phyloP scores from a whole-genome alignment of 2,113 vertebrate genomes.

The Rhineura floridana region DNA sequence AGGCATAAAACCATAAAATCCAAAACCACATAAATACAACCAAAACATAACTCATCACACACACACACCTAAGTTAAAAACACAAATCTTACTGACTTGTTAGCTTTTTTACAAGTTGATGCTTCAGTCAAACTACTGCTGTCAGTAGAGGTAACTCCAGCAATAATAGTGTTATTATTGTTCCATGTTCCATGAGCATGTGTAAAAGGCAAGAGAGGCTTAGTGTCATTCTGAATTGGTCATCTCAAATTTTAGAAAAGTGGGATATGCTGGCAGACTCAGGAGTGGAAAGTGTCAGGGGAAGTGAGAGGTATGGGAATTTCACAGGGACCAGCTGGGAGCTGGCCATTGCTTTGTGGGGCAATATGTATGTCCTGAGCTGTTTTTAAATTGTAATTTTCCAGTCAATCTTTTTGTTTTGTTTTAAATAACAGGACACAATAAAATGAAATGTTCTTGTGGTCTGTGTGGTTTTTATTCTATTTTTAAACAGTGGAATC shows the following conservation, averaged over 20 bases:
- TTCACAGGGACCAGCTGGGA: not conserved
- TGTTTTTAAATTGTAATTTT: not conserved
- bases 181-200: not conserved
- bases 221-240: too few species aligned
- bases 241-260: too few species aligned
- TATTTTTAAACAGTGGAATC: not conserved
- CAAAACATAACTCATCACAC: too few species aligned
- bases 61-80: not conserved
- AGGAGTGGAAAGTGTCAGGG: too few species aligned
- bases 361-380: not conserved
- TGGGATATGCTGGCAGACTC: too few species aligned
- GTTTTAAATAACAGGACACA: conserved; percentile 20
- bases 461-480: not conserved
- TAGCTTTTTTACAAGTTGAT: not conserved
- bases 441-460: conserved; percentile 14
- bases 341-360: not conserved
- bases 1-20: too few species aligned
- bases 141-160: not conserved
- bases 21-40: too few species aligned
- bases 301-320: not conserved
- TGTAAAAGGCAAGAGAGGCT: too few species aligned
- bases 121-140: not conserved
- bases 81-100: not conserved
- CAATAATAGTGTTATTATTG: not conserved
- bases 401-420: not conserved